Evolutionary conservation across 2,888 invertebrate genomes (phyloP), one percentile per base, ranked within the genome.

Genomic region (Pyralis farinalis): DNA sequence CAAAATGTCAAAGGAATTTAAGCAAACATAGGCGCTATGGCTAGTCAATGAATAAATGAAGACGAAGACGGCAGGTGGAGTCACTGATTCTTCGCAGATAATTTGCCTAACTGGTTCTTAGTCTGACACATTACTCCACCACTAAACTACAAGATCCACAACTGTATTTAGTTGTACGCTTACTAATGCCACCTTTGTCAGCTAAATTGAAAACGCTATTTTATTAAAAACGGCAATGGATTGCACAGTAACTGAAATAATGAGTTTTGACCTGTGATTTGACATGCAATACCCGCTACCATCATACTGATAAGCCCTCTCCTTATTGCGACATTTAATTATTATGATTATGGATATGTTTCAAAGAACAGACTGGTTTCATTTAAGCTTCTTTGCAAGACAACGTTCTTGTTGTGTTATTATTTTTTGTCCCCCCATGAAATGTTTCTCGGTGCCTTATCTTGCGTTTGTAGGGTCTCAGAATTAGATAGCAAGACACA

Each of bases 61-160:
- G 63, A 60, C 57, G 52, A 55, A 49, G 53, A 51, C 67, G 76
- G 82, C 85, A 86, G 85, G 85, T 86, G 85, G 66, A 79, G 49
- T 63, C 78, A 70, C 71, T 76, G 80, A 83, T 85, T 80, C 80
- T 58, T 70, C 58, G 71, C 72, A 66, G 83, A 84, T 84, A 83
- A 84, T 85, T 83, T 84, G 72, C 83, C 74, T 84, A 84, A 85
- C 85, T 71, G 81, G 85, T 85, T 85, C 66, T 67, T 58, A 50
- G 50, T 55, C 78, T 74, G 72, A 76, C 77, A 78, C 72, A 70
- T 74, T 55, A 55, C 63, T 47, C 41, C 44, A 60, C 60, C 51
- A 59, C 43, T 21, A 42, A 34, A 44, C 33, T 31, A 37, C 36
- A 30, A 42, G 34, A 34, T 29, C 11, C 27, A 51, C 56, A 32